These are phyloP conservation scores for Cichladusa arquata DNA, from an alignment of 2,113 vertebrate genomes.

Conservation along the genomic window DNA sequence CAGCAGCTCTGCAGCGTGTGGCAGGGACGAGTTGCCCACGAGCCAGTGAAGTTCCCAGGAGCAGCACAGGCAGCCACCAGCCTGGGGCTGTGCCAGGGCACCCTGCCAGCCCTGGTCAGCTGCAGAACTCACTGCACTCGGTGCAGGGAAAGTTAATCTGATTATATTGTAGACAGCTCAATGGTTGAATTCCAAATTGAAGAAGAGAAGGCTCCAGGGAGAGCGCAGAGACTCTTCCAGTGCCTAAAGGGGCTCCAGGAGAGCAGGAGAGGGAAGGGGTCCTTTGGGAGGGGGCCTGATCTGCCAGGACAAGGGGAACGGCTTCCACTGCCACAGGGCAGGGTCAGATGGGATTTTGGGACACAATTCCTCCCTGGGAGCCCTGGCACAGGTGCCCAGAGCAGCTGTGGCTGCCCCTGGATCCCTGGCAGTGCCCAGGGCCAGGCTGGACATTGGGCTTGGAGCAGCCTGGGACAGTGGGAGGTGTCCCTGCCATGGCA, in stretches of 20 bases:
- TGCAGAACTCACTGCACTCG: not conserved
- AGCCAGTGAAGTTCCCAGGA: rapidly evolving
- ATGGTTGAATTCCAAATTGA: not conserved
- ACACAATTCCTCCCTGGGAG: rapidly evolving
- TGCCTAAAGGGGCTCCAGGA: not conserved
- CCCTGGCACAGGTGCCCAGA: not conserved
- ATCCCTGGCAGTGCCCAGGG: not conserved
- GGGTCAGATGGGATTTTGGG: rapidly evolving
- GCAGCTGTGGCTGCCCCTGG: not conserved
- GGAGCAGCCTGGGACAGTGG: not conserved
- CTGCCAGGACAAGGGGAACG: not conserved
- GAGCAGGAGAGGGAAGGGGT: not conserved
- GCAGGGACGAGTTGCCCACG: not conserved
- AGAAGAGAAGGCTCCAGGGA: not conserved
- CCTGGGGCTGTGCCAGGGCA: not conserved
- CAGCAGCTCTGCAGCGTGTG: not conserved
- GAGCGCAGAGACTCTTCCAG: not conserved
- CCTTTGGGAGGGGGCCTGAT: not conserved
- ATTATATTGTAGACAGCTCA: not conserved
- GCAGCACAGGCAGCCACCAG: not conserved
- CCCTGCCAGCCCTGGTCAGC: not conserved
- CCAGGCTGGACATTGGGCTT: not conserved
- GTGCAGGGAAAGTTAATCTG: not conserved
- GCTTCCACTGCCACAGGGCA: not conserved
- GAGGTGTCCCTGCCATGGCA: not conserved